These are phyloP conservation scores for Corythornis leucogaster DNA, from an alignment of 2,797 vertebrate species.

Conservation along the genomic window DNA sequence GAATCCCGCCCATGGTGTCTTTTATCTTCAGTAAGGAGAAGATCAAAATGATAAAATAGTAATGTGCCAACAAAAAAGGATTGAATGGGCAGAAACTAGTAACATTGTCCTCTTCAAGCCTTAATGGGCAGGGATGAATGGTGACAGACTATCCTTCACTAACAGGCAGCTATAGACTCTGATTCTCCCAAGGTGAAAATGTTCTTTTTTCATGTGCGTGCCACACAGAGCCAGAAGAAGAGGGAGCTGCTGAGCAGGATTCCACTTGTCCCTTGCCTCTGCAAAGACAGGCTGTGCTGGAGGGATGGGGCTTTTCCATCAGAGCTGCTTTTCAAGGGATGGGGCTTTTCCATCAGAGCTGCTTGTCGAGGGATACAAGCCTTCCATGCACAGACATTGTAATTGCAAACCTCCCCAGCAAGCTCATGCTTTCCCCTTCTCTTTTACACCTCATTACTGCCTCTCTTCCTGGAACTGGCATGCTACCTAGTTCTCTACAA, in stretches of 20 bases:
- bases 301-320: not conserved
- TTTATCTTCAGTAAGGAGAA: constrained; percentile 71
- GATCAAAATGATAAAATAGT: constrained; percentile 62
- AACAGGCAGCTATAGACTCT: not conserved
- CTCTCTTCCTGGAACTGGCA: not conserved
- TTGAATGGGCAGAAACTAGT: constrained; percentile 28
- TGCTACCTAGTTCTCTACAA: not conserved
- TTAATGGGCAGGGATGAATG: constrained; percentile 20
- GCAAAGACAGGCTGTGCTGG: fast-evolving
- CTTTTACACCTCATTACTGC: not conserved
- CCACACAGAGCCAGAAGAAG: not conserved
- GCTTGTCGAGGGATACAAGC: not conserved
- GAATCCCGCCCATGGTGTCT: constrained; percentile 74
- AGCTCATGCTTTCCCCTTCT: not conserved
- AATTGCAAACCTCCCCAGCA: not conserved
- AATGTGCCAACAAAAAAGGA: constrained; percentile 31
- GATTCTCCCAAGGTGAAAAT: constrained; percentile 8
- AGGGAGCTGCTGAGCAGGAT: not conserved
- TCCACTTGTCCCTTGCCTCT: not conserved
- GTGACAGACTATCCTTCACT: not conserved
- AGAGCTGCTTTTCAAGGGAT: not conserved
- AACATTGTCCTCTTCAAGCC: constrained; percentile 4
- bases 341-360: not conserved
- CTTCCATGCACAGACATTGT: not conserved
- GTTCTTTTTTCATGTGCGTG: not conserved